A percentile compares a stretch with the other conserved stretches of the same genome.
phyloP scores from a whole-genome alignment of 1,140 invertebrate genomes.

The Micrasema longulum region DNA sequence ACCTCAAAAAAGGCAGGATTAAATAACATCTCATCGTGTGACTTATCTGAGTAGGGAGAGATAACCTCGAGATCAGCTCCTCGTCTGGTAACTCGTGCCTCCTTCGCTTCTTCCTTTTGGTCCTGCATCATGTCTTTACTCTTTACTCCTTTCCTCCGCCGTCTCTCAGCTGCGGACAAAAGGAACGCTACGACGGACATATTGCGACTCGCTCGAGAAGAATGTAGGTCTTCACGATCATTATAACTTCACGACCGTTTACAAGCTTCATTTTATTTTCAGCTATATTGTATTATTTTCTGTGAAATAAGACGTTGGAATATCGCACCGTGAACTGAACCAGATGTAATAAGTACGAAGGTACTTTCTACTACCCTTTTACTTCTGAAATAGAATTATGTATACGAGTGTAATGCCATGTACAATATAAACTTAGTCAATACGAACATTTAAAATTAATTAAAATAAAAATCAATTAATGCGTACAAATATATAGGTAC shows the following conservation, averaged over 20 bases:
- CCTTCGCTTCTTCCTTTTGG: neutral
- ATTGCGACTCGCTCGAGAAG: neutral
- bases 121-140: neutral
- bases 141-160: neutral
- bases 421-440: no score
- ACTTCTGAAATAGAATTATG: no score
- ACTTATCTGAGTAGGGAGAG: slow-evolving; percentile 11
- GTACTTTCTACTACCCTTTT: no score
- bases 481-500: no score
- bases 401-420: no score
- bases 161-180: neutral
- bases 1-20: slow-evolving; percentile 6
- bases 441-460: no score
- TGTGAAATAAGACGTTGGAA: no score
- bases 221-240: slow-evolving; percentile 23
- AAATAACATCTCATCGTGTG: slow-evolving; percentile 17
- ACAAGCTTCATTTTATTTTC: neutral
- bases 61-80: slow-evolving; percentile 25
- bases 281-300: no score
- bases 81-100: slow-evolving; percentile 3
- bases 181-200: slow-evolving; percentile 5
- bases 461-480: no score
- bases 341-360: no score
- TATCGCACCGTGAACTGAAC: no score
- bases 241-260: slow-evolving; percentile 4